These are phyloP conservation scores for Takifugu bimaculatus DNA, from an alignment of 2,113 vertebrate species.

Conservation along the genomic window DNA sequence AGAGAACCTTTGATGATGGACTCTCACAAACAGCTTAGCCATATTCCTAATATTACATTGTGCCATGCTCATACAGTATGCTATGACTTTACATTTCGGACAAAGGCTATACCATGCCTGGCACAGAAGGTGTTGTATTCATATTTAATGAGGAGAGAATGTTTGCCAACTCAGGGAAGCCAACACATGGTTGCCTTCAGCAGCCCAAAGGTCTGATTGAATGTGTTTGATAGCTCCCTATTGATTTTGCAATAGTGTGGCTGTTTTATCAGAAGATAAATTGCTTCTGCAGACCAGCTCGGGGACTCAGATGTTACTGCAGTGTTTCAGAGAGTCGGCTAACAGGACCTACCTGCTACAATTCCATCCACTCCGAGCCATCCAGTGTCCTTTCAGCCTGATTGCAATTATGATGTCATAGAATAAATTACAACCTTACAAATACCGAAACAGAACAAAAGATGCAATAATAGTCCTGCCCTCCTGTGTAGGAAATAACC, in stretches of 20 bases:
- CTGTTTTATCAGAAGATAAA: conserved; percentile 63
- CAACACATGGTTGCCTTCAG: conserved; percentile 37
- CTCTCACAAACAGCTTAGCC: too few relatives aligned
- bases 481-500: conserved; percentile 5
- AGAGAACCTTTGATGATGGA: too few relatives aligned
- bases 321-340: conserved; percentile 19
- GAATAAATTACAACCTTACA: too few relatives aligned
- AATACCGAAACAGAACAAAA: too few relatives aligned
- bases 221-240: conserved; percentile 53
- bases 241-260: conserved; percentile 56
- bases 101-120: too few relatives aligned
- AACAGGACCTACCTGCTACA: conserved; percentile 16
- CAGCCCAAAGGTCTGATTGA: conserved; percentile 53
- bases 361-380: conserved; percentile 5
- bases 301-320: conserved; percentile 37
- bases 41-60: too few relatives aligned
- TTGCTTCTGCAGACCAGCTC: conserved; percentile 45
- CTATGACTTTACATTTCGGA: too few relatives aligned
- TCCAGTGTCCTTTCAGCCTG: neutral
- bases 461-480: neutral
- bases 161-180: conserved; percentile 24
- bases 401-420: too few relatives aligned
- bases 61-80: too few relatives aligned
- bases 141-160: conserved; percentile 22
- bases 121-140: conserved; percentile 1